Percentiles rank a stretch among this genome's conserved stretches.
Evolutionary conservation across 2,888 invertebrate genomes (phyloP).

Genomic region (Drosophila seclusa): DNA sequence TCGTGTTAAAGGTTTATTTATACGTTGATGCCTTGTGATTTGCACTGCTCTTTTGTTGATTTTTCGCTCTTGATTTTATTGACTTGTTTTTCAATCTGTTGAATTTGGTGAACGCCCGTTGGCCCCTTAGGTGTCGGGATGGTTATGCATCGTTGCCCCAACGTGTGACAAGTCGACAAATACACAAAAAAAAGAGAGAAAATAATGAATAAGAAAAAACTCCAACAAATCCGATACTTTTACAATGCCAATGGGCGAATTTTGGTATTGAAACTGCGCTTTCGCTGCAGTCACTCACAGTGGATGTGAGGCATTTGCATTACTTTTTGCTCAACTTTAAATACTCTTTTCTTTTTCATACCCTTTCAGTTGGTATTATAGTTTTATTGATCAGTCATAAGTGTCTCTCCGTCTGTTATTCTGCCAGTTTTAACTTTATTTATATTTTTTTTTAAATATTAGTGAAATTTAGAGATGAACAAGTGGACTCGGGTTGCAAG

Average conservation of each 20-base stretch:
- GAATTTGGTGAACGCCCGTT: conserved; percentile 31
- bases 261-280: conserved; percentile 29
- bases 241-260: conserved; percentile 10
- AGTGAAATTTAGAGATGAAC: neutral
- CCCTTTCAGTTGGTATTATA: neutral
- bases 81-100: conserved; percentile 52
- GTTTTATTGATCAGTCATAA: neutral
- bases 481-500: neutral
- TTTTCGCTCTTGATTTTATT: conserved; percentile 29
- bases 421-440: neutral
- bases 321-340: conserved; percentile 16
- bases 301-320: neutral
- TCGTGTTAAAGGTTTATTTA: conserved; percentile 1
- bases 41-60: conserved; percentile 3
- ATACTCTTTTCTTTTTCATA: neutral
- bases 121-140: conserved; percentile 44
- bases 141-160: conserved; percentile 45
- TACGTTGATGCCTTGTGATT: conserved; percentile 1
- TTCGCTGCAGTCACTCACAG: neutral
- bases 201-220: neutral
- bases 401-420: neutral
- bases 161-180: conserved; percentile 29
- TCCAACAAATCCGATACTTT: conserved; percentile 9
- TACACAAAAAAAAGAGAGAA: conserved; percentile 1
- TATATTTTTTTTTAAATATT: neutral